Evolutionary conservation across 2,113 vertebrate genomes (phyloP).

Genomic region (Scolopax mira): DNA sequence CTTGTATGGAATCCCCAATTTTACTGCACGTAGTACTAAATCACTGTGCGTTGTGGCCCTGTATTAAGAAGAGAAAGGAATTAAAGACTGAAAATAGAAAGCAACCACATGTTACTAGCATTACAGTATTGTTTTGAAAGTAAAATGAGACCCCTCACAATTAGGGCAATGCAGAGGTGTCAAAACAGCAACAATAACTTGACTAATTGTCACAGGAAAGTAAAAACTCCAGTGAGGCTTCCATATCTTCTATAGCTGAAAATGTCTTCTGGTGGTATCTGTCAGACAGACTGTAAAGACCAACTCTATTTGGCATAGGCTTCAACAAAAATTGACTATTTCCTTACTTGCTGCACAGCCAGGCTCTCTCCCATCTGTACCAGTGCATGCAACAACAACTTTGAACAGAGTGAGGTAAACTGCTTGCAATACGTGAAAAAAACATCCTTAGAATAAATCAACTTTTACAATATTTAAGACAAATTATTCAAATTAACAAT

Average conservation of each 20-base stretch:
- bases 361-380: neutral
- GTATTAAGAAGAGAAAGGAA: constrained; percentile 23
- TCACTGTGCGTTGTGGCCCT: constrained; percentile 98
- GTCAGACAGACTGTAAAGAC: neutral
- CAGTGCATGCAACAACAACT: neutral
- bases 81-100: neutral
- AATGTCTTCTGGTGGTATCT: neutral
- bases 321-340: neutral
- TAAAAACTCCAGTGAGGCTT: neutral
- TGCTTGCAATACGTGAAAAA: neutral
- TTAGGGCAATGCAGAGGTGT: neutral
- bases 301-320: neutral
- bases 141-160: neutral
- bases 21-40: constrained; percentile 89
- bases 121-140: neutral
- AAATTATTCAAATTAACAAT: neutral
- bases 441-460: neutral
- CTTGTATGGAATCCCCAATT: constrained; percentile 85
- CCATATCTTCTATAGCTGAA: neutral
- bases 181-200: neutral
- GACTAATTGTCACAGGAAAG: neutral
- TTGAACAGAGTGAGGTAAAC: neutral
- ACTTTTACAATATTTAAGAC: neutral
- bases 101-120: neutral
- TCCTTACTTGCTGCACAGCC: neutral